Percentiles rank a stretch among this genome's conserved stretches.
These are phyloP conservation scores for Hemistola chrysoprasaria DNA, from an alignment of 2,888 invertebrate species.

Conservation along the genomic window DNA sequence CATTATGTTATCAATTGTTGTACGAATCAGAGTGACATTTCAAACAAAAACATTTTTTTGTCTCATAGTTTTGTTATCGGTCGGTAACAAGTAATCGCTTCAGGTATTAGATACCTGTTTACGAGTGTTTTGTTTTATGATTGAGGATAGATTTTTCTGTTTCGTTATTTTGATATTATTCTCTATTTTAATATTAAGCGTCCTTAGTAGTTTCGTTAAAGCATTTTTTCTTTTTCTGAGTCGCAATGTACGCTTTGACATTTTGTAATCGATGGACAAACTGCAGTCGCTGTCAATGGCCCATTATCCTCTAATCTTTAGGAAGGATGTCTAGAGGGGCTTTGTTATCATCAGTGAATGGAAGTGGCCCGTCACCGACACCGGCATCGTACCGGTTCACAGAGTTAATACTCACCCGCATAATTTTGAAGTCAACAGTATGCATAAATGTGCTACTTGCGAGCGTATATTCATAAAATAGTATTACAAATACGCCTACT, in stretches of 20 bases:
- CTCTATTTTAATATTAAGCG: no score
- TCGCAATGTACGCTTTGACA: no score
- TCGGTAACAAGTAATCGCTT: conserved; percentile 42
- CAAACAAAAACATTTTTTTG: conserved; percentile 37
- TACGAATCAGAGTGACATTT: conserved; percentile 24
- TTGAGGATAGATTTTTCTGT: not conserved
- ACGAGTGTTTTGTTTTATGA: conserved; percentile 20
- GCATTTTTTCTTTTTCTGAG: no score
- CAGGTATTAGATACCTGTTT: conserved; percentile 41
- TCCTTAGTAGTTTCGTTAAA: no score
- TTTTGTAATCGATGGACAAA: no score
- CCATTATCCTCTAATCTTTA: conserved; percentile 2
- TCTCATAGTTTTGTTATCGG: conserved; percentile 49
- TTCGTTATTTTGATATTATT: no score
- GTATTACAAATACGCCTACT: no score
- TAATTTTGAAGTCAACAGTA: conserved; percentile 30
- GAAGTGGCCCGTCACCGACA: conserved; percentile 36
- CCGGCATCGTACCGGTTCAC: conserved; percentile 41
- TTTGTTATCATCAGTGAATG: not conserved
- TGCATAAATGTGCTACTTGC: conserved; percentile 14
- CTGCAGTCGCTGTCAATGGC: no score
- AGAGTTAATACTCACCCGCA: conserved; percentile 30
- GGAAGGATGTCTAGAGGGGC: not conserved
- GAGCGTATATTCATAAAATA: conserved; percentile 3
- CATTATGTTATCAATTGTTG: conserved; percentile 4